Evolutionary conservation across 2,888 invertebrate species (phyloP).

Genomic region (Campoplex nolae): DNA sequence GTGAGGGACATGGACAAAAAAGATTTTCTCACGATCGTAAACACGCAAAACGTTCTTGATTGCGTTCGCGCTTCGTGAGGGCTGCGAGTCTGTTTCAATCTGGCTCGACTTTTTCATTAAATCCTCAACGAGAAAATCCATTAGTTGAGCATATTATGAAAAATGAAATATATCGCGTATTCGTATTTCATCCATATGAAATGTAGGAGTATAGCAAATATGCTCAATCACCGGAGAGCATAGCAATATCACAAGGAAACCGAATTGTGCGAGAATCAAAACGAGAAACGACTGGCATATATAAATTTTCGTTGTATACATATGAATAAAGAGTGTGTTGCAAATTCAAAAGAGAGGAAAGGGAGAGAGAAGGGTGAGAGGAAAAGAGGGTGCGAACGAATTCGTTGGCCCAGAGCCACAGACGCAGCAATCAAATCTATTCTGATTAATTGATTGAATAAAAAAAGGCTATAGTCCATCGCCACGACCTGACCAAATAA

Average conservation of each 20-base stretch:
- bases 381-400: background rate
- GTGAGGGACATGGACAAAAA: background rate
- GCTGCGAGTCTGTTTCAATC: slow-evolving; percentile 2
- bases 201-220: background rate
- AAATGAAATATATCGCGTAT: slow-evolving; percentile 1
- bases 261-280: background rate
- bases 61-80: slow-evolving; percentile 21
- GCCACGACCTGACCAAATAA: slow-evolving; percentile 63
- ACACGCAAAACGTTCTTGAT: slow-evolving; percentile 48
- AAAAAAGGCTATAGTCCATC: slow-evolving; percentile 42
- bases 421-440: slow-evolving; percentile 71
- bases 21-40: slow-evolving; percentile 43
- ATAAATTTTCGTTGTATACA: slow-evolving; percentile 30
- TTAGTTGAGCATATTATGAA: background rate
- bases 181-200: slow-evolving; percentile 15
- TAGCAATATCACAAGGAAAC: slow-evolving; percentile 5
- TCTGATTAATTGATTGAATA: slow-evolving; percentile 71
- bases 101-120: slow-evolving; percentile 4
- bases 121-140: slow-evolving; percentile 1
- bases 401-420: slow-evolving; percentile 59
- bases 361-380: slow-evolving; percentile 3
- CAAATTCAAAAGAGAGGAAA: slow-evolving; percentile 9
- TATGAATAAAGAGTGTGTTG: slow-evolving; percentile 16
- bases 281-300: background rate
- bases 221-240: slow-evolving; percentile 11